Base-by-base conservation (phyloP, 2,113 vertebrate species). In the Manacus vitellinus region DNA sequence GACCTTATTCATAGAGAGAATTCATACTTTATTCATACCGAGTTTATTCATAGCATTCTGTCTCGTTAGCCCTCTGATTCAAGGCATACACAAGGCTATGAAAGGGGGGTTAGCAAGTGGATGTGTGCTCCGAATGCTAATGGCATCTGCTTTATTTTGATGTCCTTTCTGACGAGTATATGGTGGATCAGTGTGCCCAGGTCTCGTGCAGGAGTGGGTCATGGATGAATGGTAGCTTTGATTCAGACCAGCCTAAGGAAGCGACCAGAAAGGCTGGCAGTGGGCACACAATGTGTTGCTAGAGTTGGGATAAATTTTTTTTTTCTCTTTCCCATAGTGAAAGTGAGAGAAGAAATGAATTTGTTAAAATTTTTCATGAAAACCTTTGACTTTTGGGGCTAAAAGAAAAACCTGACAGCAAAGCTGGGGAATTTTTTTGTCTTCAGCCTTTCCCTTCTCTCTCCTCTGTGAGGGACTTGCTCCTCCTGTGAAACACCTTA, bases 81-180 rank as follows among this genome's bases (percentile, higher is more conserved):
- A 96, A 56, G 92, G 88, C 95, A 86, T 88, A 81, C 94, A 96
- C 92, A 95, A 47, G 94, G 92, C 96, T 92, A 4, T 96, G 95
- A 96, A 97, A 96, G 96, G 95, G 96, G 95, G 95, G 91, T 96
- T 95, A 96, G 91, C 86, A 66, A 97, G 94, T 92, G 94, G 65
- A 22, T 35, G 86, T 94, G 94, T 96, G 94, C 92, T 82, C 76
- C 6, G 96, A 94, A 96, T 97, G 95, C 95, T 97, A 96, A 96
- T 97, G 74, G 89, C 92, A 95, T 80, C 83, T 81, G 88, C 95
- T 96, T 96, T 97, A 78, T 95, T 91, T 91, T 86, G 92, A 46
- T 96, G 92, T 89, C 95, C 76, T 87, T 94, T 94, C 70, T 2
- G 2, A 91, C 12, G 3, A 54, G 72, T 41, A 71, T 65, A 58